phyloP scores from a whole-genome alignment of 2,113 vertebrate genomes.

The Podarcis muralis region DNA sequence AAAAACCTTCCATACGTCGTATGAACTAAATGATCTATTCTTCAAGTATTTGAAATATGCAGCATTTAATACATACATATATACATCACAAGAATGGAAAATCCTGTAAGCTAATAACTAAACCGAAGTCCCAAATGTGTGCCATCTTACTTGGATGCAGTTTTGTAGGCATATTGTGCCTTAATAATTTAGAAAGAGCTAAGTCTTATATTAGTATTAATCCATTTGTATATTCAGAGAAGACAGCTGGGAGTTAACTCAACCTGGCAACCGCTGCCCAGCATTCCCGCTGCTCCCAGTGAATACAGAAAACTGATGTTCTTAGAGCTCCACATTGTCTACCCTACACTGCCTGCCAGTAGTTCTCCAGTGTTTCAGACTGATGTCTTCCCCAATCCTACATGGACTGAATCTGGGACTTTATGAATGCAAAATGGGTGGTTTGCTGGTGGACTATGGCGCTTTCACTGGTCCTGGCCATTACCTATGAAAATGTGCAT shows the following conservation, averaged over 20 bases:
- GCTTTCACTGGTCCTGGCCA: not conserved
- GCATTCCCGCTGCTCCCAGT: not conserved
- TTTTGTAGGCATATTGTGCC: not conserved
- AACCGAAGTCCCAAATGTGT: not conserved
- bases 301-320: no score
- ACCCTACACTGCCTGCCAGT: not conserved
- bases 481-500: not conserved
- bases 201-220: not conserved
- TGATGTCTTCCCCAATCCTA: not conserved
- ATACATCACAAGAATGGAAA: not conserved
- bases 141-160: not conserved
- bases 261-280: not conserved
- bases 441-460: not conserved
- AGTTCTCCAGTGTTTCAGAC: not conserved
- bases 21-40: slow-evolving; percentile 45
- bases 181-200: not conserved
- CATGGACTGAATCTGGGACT: not conserved
- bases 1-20: slow-evolving; percentile 10
- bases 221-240: not conserved
- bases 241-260: not conserved
- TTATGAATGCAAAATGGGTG: not conserved
- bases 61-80: slow-evolving; percentile 8
- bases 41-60: slow-evolving; percentile 31
- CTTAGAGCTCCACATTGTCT: not conserved
- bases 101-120: slow-evolving; percentile 9